Evolutionary conservation across 2,113 vertebrate species (phyloP), one percentile per base, ranked within the genome.

Genomic region (Ascaphus truei): DNA sequence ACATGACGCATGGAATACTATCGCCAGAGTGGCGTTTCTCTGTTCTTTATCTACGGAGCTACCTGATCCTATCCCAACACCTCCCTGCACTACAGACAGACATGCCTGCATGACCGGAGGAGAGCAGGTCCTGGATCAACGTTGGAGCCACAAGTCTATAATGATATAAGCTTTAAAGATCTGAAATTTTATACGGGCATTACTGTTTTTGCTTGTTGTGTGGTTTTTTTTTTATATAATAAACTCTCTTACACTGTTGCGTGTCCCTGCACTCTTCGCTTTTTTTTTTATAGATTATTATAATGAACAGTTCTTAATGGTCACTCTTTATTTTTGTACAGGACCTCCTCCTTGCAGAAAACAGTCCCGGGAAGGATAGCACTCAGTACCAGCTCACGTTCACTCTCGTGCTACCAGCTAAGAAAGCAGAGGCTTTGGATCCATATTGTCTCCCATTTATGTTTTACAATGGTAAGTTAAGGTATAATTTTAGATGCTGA

Each of bases 381-480:
- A 86, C 85, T 52, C 81, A 87, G 33, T 98, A 98, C 71, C 71
- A 84, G 57, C 88, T 98, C 61, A 9, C 87, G 43, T 99, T 98
- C 80, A 83, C 86, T 50, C 87, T 93, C 7, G 68, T 80, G 3
- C 52, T 92, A 18, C 53, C 76, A 25, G 51, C 31, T 45, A 47
- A 81, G 63, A 72, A 61, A 67, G 53, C 36, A 13, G 7, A 43
- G 1, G 18, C 74, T 7, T 75, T 97, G 77, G 62, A 81, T 45
- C 77, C 94, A 1, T 99, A 92, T 72, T 72, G 78, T 67, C 90
- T 98, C 9, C 80, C 83, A 5, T 98, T 99, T 77, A 87, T 90
- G 82, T 98, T 98, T 87, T 95, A 84, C 72, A 93, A 98, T 41
- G 94, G 96, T 99, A 81, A 83, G 89, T 77, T 74, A 3, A 15